These are phyloP conservation scores for Mormyrus lacerda DNA, from an alignment of 2,113 vertebrate species.

Conservation along the genomic window DNA sequence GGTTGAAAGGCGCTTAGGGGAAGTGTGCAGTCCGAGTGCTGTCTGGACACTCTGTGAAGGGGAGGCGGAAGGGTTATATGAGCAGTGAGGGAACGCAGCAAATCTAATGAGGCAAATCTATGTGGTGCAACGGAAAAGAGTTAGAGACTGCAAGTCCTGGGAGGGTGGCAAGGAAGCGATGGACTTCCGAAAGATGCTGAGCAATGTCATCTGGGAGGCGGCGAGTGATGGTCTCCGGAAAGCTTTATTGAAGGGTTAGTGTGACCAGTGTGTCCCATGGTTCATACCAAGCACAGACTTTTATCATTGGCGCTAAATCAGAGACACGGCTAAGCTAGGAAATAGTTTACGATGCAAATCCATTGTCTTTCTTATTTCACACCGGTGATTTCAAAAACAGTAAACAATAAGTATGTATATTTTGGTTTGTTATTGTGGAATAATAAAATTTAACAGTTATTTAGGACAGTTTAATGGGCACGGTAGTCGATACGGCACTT, in stretches of 20 bases:
- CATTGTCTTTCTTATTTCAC: not conserved
- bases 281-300: not conserved
- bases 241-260: not conserved
- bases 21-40: not conserved
- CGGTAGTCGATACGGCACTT: not conserved
- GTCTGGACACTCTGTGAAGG: not conserved
- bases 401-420: not conserved
- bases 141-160: not conserved
- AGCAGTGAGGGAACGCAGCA: not conserved
- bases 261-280: not conserved
- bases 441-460: not conserved
- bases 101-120: not conserved
- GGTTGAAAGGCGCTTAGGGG: not conserved
- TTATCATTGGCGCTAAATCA: not conserved
- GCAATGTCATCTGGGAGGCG: not conserved
- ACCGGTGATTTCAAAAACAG: not conserved
- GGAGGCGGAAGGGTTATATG: not conserved
- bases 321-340: not conserved
- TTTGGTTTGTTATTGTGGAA: not conserved
- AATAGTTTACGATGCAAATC: not conserved
- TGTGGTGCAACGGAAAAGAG: not conserved
- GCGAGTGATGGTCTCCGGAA: not conserved
- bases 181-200: not conserved
- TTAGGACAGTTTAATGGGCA: conserved; percentile 1
- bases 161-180: not conserved